phyloP scores from a whole-genome alignment of 2,797 vertebrate species.

The Anas capensis region DNA sequence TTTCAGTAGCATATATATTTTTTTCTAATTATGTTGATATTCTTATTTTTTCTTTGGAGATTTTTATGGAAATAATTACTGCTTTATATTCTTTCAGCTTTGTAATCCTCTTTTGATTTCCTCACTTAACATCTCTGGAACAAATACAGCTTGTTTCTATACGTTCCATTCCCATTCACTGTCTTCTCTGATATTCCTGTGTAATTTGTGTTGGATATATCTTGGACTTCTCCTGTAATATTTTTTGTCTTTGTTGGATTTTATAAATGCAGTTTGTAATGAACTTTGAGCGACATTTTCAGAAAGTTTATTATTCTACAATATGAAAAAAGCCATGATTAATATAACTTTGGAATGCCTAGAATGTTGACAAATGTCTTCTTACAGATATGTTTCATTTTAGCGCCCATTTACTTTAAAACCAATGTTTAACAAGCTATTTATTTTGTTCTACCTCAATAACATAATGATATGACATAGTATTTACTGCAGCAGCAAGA shows the following conservation, averaged over 20 bases:
- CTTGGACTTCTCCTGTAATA: not conserved
- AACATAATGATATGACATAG: conserved; percentile 12
- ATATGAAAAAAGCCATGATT: not conserved
- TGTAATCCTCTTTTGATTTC: not conserved
- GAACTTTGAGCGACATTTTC: conserved; percentile 18
- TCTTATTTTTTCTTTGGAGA: not conserved
- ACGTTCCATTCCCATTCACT: not conserved
- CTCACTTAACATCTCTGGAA: not conserved
- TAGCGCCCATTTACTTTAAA: conserved; percentile 24
- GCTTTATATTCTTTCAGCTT: not conserved
- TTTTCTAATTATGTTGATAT: not conserved
- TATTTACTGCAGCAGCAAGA: conserved; percentile 39
- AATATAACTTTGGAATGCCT: not conserved
- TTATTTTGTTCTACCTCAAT: conserved; percentile 25
- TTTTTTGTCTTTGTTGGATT: not conserved
- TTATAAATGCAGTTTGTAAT: conserved; percentile 4
- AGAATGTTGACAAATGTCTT: not conserved
- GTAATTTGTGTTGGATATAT: not conserved
- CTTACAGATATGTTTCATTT: conserved; percentile 15
- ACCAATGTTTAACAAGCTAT: conserved; percentile 47
- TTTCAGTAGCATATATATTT: not conserved
- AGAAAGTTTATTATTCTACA: not conserved
- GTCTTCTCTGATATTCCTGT: not conserved
- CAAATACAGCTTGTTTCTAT: not conserved
- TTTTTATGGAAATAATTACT: not conserved